Percentiles rank a stretch among this genome's conserved stretches.
phyloP scores from a whole-genome alignment of 2,888 invertebrate genomes.

The Ecliptopera silaceata region DNA sequence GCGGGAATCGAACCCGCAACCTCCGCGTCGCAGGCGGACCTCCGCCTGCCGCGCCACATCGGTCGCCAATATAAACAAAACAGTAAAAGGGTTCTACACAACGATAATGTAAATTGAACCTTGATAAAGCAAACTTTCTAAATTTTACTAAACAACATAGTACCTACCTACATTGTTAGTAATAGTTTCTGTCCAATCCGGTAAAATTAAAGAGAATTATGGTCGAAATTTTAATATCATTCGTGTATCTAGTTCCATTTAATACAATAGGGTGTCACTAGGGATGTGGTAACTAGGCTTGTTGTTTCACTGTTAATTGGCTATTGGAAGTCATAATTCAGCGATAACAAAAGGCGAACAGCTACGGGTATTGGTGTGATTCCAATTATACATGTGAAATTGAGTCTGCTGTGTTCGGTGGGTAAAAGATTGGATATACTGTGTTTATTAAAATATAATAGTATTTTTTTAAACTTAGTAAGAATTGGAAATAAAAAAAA shows the following conservation, averaged over 20 bases:
- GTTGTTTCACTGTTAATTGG: constrained; percentile 63
- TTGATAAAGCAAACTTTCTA: neutral
- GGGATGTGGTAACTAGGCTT: constrained; percentile 46
- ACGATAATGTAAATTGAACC: neutral
- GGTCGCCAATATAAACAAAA: neutral
- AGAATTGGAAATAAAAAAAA: too few relatives aligned
- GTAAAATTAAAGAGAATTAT: constrained; percentile 17
- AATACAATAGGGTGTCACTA: constrained; percentile 42
- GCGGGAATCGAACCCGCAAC: too few relatives aligned
- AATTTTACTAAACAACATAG: neutral
- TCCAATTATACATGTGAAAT: constrained; percentile 72
- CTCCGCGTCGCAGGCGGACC: too few relatives aligned
- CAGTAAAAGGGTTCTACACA: neutral
- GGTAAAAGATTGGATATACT: constrained; percentile 24
- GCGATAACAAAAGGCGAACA: constrained; percentile 65
- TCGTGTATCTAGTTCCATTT: constrained; percentile 20
- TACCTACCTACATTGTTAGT: neutral
- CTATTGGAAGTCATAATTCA: constrained; percentile 65
- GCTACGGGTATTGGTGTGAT: constrained; percentile 61
- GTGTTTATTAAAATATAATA: constrained; percentile 9
- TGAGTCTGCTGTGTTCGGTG: constrained; percentile 47
- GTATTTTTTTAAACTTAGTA: too few relatives aligned
- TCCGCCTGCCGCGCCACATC: too few relatives aligned
- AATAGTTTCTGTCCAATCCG: neutral
- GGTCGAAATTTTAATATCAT: constrained; percentile 16